Base-by-base conservation (phyloP, 2,113 vertebrate species). In the Campylomormyrus tamandua region DNA sequence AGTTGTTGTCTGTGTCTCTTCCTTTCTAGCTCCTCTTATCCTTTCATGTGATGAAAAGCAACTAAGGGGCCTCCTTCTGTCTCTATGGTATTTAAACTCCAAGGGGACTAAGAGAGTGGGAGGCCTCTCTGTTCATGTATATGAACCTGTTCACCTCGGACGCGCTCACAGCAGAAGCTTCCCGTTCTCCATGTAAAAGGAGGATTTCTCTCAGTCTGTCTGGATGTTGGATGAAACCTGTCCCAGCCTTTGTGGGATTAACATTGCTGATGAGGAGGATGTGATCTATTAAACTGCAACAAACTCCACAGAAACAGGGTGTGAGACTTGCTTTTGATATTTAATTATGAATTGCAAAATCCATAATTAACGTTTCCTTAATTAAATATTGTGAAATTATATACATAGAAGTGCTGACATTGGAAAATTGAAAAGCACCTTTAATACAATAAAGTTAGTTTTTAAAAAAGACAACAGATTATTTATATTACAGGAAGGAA, bases 371-470 rank as follows among this genome's bases (percentile, higher is more conserved):
- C 92, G 89, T 84, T 80, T 42, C 74, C 31, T 42, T 80, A 80
- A 19, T 42, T 90, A 92, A 92, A 93, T 91, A 92, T 90, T 46
- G 91, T 42, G 91, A 90, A 90, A 49, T 89, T 91, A 87, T 91
- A 93, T 92, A 92, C 85, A 91, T 90, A 84, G 94, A 92, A 92
- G 88, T 90, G n/a, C 74, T 90, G 87, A 90, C 50, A 91, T 92
- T 91, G 93, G 95, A 95, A 92, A 92, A 87, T 90, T 91, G 96
- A 94, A 94, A 87, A 92, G 91, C 84, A 94, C 91, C 90, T 92
- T 95, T 88, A 92, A 91, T 27, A 84, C 90, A 53, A 52, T n/a
- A 9, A 70, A 70, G 62, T 52, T 5, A 39, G 24, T 49, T 87
- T 53, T 70, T 70, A 93, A 95, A 94, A 92, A 58, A 87, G 91